Evolutionary conservation across 2,113 vertebrate species (phyloP).

Genomic region (Microcebus lehilahytsara): DNA sequence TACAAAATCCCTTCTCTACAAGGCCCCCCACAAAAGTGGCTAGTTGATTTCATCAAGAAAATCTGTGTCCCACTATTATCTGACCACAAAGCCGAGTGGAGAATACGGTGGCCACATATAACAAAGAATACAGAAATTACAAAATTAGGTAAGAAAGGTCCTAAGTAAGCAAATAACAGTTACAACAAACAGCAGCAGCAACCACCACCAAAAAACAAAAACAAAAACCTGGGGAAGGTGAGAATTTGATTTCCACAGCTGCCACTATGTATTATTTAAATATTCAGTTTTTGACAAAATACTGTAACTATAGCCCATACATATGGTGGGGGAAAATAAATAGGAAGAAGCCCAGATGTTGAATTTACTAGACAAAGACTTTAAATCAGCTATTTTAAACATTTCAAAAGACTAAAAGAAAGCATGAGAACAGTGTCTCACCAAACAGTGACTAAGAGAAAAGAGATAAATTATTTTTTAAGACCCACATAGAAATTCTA

Average conservation of each 20-base stretch:
- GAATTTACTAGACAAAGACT: background rate
- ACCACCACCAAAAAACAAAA: background rate
- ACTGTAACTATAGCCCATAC: background rate
- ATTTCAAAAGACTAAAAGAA: background rate
- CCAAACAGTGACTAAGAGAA: background rate
- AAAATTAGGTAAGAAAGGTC: conserved; percentile 24
- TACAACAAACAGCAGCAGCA: background rate
- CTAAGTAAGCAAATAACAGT: too few species aligned
- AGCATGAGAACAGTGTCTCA: background rate
- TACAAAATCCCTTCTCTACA: background rate
- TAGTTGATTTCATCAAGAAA: background rate
- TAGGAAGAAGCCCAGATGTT: background rate
- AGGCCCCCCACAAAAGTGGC: background rate
- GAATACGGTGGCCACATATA: background rate
- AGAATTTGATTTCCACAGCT: background rate
- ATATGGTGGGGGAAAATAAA: background rate
- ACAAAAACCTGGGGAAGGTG: background rate
- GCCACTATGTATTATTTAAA: background rate
- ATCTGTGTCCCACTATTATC: background rate
- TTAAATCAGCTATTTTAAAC: background rate
- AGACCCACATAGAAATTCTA: background rate
- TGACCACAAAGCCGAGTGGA: background rate
- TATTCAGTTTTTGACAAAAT: background rate
- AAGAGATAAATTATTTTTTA: background rate
- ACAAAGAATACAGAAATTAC: background rate